phyloP scores from a whole-genome alignment of 2,888 invertebrate genomes.

The Harpalus rufipes region DNA sequence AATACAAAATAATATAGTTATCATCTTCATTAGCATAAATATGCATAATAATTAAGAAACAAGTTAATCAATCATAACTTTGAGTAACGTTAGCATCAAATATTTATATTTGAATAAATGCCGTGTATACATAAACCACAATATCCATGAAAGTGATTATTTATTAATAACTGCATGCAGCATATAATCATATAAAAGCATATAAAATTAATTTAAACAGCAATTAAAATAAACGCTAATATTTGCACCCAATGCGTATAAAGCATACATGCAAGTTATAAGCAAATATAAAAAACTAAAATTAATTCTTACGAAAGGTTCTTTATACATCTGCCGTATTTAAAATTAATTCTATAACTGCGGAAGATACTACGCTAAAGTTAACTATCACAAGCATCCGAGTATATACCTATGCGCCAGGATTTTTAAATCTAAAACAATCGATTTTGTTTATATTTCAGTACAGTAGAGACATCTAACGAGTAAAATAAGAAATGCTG shows the following conservation, averaged over 20 bases:
- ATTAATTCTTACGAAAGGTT: constrained; percentile 15
- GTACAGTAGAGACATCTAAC: background rate
- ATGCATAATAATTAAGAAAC: too few species aligned
- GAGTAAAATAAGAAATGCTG: background rate
- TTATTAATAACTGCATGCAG: background rate
- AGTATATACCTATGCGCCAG: constrained; percentile 23
- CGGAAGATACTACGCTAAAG: constrained; percentile 35
- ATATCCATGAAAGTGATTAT: constrained; percentile 10
- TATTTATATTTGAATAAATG: too few species aligned
- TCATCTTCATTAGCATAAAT: too few species aligned
- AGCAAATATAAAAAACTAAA: background rate
- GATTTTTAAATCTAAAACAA: constrained; percentile 31
- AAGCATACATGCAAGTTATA: background rate
- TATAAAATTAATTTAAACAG: constrained; percentile 10
- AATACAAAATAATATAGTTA: too few species aligned
- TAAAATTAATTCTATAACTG: constrained; percentile 26
- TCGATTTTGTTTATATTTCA: constrained; percentile 22
- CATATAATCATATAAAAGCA: background rate
- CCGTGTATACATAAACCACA: too few species aligned
- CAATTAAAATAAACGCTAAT: constrained; percentile 18
- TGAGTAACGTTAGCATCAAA: too few species aligned
- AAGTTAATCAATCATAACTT: too few species aligned
- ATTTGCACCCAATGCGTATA: background rate
- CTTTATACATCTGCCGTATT: background rate
- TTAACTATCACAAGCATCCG: constrained; percentile 20